Conservation (phyloP, 2,797 vertebrate species). For the Lithobates sylvaticus region DNA sequence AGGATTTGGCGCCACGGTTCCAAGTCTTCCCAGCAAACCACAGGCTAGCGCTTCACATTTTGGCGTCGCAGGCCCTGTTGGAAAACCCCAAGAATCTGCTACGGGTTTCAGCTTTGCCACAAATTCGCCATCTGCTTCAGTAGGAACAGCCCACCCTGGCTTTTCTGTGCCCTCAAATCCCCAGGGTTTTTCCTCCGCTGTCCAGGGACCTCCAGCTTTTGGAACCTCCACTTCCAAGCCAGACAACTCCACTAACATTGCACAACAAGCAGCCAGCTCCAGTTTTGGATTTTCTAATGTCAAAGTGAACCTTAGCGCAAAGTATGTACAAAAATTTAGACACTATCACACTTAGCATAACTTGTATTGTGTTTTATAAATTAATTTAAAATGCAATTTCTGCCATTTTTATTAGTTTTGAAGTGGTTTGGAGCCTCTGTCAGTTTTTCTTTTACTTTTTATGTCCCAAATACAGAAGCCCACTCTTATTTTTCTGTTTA, state of each 20-base stretch:
- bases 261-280: conserved; percentile 56
- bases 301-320: conserved; percentile 89
- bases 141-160: conserved; percentile 65
- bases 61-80: neutral
- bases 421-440: no score
- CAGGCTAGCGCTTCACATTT: neutral
- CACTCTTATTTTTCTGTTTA: no score
- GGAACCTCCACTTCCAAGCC: conserved; percentile 71
- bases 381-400: no score
- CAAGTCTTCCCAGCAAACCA: neutral
- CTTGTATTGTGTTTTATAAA: no score
- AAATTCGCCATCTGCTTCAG: conserved; percentile 68
- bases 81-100: neutral
- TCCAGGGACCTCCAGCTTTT: conserved; percentile 62
- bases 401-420: no score
- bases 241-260: conserved; percentile 62
- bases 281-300: conserved; percentile 72
- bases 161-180: conserved; percentile 68
- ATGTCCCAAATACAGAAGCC: no score
- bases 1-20: neutral
- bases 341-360: no score
- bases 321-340: conserved; percentile 74
- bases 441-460: no score
- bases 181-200: conserved; percentile 43
- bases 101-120: conserved; percentile 52